Conservation (phyloP, 2,113 vertebrate species). For the Mastomys coucha region DNA sequence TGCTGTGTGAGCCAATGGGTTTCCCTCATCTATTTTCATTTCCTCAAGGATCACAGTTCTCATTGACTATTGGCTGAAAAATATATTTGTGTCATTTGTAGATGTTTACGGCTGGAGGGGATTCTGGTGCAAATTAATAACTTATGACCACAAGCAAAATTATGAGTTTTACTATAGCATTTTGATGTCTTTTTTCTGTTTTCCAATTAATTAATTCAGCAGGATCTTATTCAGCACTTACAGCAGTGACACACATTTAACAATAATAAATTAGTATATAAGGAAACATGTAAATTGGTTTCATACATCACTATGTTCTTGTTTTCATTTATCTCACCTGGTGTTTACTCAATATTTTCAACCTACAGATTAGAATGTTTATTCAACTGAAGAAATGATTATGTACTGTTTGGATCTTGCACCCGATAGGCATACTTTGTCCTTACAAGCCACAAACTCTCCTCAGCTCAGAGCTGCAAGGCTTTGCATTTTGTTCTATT, state of each 20-base stretch:
- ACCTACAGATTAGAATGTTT: constrained; percentile 45
- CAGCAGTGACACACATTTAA: background rate
- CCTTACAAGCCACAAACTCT: background rate
- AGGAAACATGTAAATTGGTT: constrained; percentile 25
- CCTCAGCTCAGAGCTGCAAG: background rate
- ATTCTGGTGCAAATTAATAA: constrained; percentile 39
- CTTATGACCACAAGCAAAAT: constrained; percentile 47
- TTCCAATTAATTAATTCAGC: constrained; percentile 42
- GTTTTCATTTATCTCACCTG: constrained; percentile 49
- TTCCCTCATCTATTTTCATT: background rate
- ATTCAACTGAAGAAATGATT: constrained; percentile 34
- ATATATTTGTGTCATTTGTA: background rate
- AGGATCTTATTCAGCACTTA: constrained; percentile 31
- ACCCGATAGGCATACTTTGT: background rate
- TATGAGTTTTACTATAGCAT: constrained; percentile 10
- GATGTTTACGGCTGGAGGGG: background rate
- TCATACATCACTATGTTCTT: background rate
- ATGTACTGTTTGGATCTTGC: background rate
- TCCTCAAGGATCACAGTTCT: background rate
- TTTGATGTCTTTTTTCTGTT: background rate
- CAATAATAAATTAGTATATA: constrained; percentile 47
- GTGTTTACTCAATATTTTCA: constrained; percentile 49
- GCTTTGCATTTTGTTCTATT: constrained; percentile 6
- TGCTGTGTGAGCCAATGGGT: background rate
- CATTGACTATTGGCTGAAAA: background rate